These are phyloP conservation scores for Caenorhabditis latens DNA, from an alignment of 1,140 invertebrate genomes.

Conservation along the genomic window DNA sequence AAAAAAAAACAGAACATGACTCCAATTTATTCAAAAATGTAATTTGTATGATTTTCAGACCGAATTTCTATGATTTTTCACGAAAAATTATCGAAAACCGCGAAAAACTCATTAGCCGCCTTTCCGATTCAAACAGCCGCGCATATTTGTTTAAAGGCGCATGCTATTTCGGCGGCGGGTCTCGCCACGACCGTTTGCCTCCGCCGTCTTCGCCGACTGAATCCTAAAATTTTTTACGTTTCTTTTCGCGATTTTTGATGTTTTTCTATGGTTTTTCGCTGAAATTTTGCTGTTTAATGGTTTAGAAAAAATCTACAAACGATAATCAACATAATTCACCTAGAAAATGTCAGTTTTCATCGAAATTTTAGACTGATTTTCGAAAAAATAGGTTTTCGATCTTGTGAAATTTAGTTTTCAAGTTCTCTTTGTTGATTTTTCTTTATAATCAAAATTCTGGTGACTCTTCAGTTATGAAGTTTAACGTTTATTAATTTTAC, in stretches of 20 bases:
- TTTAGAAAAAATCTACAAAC: not conserved
- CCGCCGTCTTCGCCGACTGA: not conserved
- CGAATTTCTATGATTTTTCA: no score
- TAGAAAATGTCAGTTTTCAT: not conserved
- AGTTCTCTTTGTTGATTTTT: not conserved
- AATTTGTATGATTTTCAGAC: no score
- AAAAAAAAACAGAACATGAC: no score
- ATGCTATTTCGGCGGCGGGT: not conserved
- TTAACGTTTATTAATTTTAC: not conserved
- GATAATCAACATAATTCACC: not conserved
- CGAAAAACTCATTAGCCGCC: not conserved
- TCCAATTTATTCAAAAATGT: no score
- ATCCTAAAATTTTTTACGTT: slow-evolving; percentile 51
- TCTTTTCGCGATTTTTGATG: slow-evolving; percentile 20
- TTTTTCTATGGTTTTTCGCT: slow-evolving; percentile 2
- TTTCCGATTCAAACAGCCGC: not conserved
- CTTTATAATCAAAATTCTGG: no score
- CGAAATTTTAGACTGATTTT: not conserved
- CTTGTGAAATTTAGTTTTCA: not conserved
- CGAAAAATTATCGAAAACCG: not conserved
- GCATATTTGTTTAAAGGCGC: slow-evolving; percentile 45
- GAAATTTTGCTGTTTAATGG: not conserved
- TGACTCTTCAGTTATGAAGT: not conserved
- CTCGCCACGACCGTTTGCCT: not conserved
- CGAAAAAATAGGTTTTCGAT: not conserved